These are phyloP conservation scores for Dendronephthya gigantea DNA, from an alignment of 64 coral and sea anemone species.

Conservation along the genomic window DNA sequence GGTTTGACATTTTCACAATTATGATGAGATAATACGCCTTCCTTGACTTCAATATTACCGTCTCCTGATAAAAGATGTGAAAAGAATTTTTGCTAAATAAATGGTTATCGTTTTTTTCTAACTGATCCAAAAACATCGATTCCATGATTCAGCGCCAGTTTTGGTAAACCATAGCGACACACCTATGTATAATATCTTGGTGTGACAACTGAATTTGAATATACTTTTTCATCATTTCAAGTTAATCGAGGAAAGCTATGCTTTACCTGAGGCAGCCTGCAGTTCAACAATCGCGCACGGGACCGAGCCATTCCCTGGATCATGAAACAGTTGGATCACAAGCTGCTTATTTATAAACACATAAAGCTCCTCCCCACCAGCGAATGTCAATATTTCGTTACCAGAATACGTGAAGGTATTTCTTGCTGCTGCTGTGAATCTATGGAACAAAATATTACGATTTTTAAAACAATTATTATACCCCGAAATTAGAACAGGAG, in stretches of 20 bases:
- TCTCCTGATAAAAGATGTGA: neutral
- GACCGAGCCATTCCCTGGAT: slow-evolving; percentile 48
- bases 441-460: neutral
- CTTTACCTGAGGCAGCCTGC: slow-evolving; percentile 38
- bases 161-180: too few species aligned
- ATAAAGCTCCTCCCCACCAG: slow-evolving; percentile 92
- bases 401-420: slow-evolving; percentile 71
- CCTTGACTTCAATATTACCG: neutral
- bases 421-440: slow-evolving; percentile 64
- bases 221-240: too few species aligned
- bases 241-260: slow-evolving; percentile 7
- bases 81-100: too few species aligned
- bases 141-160: too few species aligned
- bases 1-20: neutral
- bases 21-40: too few species aligned
- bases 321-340: slow-evolving; percentile 59
- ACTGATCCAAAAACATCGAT: too few species aligned
- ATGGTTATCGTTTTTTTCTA: too few species aligned
- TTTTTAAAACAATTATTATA: neutral
- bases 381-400: slow-evolving; percentile 68
- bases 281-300: slow-evolving; percentile 62
- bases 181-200: too few species aligned
- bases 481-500: too few species aligned
- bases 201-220: too few species aligned
- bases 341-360: slow-evolving; percentile 69